phyloP scores from a whole-genome alignment of 2,797 vertebrate genomes.

The Meriones psammophilus region DNA sequence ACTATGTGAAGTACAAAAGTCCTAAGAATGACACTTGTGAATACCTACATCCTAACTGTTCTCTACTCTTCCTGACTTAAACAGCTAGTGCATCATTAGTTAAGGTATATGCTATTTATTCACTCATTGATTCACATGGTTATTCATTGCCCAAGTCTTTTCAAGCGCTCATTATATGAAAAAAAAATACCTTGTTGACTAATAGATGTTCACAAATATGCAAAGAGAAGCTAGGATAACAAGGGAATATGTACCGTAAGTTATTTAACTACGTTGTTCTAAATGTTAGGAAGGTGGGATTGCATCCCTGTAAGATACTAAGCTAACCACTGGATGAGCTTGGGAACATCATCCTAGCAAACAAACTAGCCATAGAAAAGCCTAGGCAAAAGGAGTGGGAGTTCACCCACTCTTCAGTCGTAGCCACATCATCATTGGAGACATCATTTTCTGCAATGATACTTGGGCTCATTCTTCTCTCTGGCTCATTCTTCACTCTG shows the following conservation, averaged over 20 bases:
- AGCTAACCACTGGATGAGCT: background rate
- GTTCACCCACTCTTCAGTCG: background rate
- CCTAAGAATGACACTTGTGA: background rate
- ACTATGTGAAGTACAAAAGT: slow-evolving; percentile 40
- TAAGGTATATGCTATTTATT: background rate
- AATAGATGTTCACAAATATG: background rate
- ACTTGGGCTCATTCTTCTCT: no score
- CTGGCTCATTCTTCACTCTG: background rate
- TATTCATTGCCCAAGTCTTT: slow-evolving; percentile 42
- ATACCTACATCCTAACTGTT: background rate
- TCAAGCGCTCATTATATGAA: background rate
- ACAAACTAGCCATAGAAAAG: background rate
- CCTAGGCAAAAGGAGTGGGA: background rate
- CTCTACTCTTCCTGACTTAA: background rate
- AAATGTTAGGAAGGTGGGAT: background rate
- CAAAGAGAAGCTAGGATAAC: background rate
- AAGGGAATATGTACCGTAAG: background rate
- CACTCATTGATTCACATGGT: background rate
- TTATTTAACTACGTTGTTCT: background rate
- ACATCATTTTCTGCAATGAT: background rate
- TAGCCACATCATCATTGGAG: background rate
- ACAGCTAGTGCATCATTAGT: slow-evolving; percentile 12
- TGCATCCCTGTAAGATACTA: background rate
- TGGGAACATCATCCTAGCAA: background rate
- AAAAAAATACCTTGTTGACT: background rate